Evolutionary conservation across 2,113 vertebrate species (phyloP).

Genomic region (Megalops atlanticus): DNA sequence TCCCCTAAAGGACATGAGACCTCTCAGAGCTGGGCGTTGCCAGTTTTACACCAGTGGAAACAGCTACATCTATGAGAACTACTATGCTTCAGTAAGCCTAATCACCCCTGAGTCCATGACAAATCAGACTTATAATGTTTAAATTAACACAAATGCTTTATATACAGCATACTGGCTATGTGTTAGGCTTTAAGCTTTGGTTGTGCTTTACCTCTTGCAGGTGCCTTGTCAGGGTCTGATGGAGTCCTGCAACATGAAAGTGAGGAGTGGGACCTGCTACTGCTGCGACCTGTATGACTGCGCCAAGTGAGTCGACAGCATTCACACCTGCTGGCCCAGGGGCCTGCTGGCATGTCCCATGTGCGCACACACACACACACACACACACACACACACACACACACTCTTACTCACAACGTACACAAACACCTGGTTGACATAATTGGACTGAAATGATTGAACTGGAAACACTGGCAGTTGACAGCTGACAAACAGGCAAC

Average conservation of each 20-base stretch:
- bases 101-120: neutral
- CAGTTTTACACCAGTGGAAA: constrained; percentile 69
- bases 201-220: constrained; percentile 36
- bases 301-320: constrained; percentile 63
- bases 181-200: neutral
- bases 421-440: too few relatives aligned
- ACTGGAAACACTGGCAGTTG: neutral
- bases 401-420: too few relatives aligned
- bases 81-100: constrained; percentile 60
- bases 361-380: neutral
- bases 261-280: constrained; percentile 71
- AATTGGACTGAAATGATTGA: too few relatives aligned
- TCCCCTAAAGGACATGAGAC: constrained; percentile 63
- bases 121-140: neutral
- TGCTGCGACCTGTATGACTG: constrained; percentile 75
- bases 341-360: neutral
- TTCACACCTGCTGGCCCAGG: neutral
- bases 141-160: too few relatives aligned
- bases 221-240: constrained; percentile 61
- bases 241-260: constrained; percentile 61
- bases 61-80: constrained; percentile 67
- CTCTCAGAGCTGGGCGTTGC: constrained; percentile 63
- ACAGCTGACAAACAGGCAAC: neutral
- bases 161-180: too few relatives aligned
- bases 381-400: neutral